A percentile compares a stretch with the other conserved stretches of the same genome.
These are phyloP conservation scores for Aplysia californica DNA, from an alignment of 1,140 invertebrate genomes.

Conservation along the genomic window DNA sequence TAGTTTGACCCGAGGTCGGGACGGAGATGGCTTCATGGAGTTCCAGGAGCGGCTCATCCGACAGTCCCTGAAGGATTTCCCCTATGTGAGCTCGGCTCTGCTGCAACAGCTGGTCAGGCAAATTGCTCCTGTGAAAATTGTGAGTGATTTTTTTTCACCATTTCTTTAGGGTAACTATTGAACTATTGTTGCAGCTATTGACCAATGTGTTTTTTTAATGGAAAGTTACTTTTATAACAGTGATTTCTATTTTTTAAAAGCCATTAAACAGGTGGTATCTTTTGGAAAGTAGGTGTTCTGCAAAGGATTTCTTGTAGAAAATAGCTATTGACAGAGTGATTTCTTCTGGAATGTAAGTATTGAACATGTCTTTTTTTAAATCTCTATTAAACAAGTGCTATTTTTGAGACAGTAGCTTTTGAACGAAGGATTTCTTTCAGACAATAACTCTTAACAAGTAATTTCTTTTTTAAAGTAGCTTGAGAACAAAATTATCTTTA, in stretches of 20 bases:
- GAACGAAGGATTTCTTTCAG: too few relatives aligned
- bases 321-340: too few relatives aligned
- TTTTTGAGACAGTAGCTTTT: too few relatives aligned
- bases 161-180: neutral
- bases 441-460: too few relatives aligned
- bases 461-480: too few relatives aligned
- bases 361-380: too few relatives aligned
- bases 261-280: neutral
- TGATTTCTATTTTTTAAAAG: neutral
- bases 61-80: conserved; percentile 88
- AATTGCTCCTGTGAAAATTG: conserved; percentile 76
- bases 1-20: conserved; percentile 72
- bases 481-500: too few relatives aligned
- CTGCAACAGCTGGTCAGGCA: conserved; percentile 74
- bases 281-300: neutral
- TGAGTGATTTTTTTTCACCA: conserved; percentile 35
- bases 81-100: conserved; percentile 77
- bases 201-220: neutral
- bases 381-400: too few relatives aligned
- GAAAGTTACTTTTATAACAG: too few relatives aligned
- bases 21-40: conserved; percentile 80
- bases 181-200: neutral
- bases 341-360: too few relatives aligned
- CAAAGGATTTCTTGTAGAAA: too few relatives aligned
- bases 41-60: conserved; percentile 80